phyloP scores from a whole-genome alignment of 2,113 vertebrate genomes.

The Cavia aperea region DNA sequence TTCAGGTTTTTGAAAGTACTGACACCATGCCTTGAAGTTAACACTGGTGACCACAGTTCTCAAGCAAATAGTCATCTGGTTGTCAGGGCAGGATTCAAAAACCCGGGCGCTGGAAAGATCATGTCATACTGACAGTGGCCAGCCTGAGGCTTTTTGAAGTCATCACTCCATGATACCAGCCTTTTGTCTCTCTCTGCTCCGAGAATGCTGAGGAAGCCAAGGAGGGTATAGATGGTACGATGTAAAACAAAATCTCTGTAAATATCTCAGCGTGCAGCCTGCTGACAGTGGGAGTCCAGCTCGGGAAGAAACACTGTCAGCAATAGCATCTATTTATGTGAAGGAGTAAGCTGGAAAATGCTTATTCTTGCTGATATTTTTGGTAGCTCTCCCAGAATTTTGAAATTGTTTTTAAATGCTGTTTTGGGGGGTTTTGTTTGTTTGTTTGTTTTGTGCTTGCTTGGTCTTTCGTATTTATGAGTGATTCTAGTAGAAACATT shows the following conservation, averaged over 20 bases:
- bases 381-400: constrained; percentile 60
- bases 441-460: not conserved
- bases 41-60: no score
- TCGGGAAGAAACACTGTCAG: constrained; percentile 66
- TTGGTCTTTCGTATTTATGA: constrained; percentile 24
- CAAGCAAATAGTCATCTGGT: not conserved
- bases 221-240: constrained; percentile 8
- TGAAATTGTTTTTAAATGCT: constrained; percentile 56
- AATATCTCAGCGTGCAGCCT: constrained; percentile 65
- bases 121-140: not conserved
- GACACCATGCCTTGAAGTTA: not conserved
- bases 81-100: not conserved
- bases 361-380: constrained; percentile 71
- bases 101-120: not conserved
- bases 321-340: constrained; percentile 67
- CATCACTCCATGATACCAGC: not conserved
- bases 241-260: constrained; percentile 58
- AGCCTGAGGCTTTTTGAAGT: constrained; percentile 46
- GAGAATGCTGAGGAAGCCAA: constrained; percentile 51
- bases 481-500: not conserved
- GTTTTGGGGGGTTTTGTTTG: no score
- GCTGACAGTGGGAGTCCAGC: constrained; percentile 70
- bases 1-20: not conserved
- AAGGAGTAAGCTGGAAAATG: constrained; percentile 67
- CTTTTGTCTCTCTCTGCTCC: constrained; percentile 1